These are phyloP conservation scores for Cactoblastis cactorum DNA, from an alignment of 2,888 invertebrate genomes.

Conservation along the genomic window DNA sequence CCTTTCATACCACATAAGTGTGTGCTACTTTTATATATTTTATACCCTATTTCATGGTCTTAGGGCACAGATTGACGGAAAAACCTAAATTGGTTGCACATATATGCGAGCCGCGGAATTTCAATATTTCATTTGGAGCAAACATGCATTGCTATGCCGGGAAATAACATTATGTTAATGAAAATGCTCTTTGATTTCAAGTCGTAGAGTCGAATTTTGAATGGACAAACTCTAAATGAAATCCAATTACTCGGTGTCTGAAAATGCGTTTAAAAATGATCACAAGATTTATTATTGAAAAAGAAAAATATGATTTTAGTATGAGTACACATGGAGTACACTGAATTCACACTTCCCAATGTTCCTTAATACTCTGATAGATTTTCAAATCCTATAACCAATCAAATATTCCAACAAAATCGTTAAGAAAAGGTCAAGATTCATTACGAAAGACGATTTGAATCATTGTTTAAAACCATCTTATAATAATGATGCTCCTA, in stretches of 20 bases:
- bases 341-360: not conserved
- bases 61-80: conserved; percentile 21
- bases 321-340: too few relatives aligned
- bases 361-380: not conserved
- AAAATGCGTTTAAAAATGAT: conserved; percentile 23
- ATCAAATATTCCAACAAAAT: too few relatives aligned
- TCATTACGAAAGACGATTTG: too few relatives aligned
- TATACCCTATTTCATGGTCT: conserved; percentile 17
- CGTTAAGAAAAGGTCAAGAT: too few relatives aligned
- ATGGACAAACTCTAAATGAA: conserved; percentile 17
- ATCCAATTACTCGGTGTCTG: conserved; percentile 27
- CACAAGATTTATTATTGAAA: conserved; percentile 20
- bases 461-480: too few relatives aligned
- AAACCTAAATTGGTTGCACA: conserved; percentile 23
- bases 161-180: conserved; percentile 25
- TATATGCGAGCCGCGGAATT: conserved; percentile 43
- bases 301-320: conserved; percentile 19
- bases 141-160: conserved; percentile 39
- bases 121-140: conserved; percentile 51
- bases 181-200: conserved; percentile 20
- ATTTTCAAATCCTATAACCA: too few relatives aligned
- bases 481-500: too few relatives aligned
- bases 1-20: conserved; percentile 26
- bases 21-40: conserved; percentile 20
- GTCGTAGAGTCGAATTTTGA: conserved; percentile 20